Evolutionary conservation across 2,113 vertebrate species (phyloP), one percentile per base, ranked within the genome.

Genomic region (Hiodon alosoides): DNA sequence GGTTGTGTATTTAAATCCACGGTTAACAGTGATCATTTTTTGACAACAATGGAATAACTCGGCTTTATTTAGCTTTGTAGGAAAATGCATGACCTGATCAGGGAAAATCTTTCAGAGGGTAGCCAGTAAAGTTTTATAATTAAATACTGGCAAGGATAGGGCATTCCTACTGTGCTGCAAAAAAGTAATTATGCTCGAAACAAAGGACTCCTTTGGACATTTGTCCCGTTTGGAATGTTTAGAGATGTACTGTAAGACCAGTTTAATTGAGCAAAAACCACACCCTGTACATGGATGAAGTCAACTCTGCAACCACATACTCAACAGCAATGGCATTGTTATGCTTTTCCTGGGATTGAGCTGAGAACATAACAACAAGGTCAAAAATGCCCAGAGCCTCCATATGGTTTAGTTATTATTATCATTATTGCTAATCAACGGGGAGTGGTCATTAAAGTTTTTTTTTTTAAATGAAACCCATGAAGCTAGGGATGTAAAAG

Each of bases 171-270:
- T 80, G 83, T 62, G 82, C 82, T 86, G 83, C 85, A 88, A 71
- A 89, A 87, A 89, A 90, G 86, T 88, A 87, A 88, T 87, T 87
- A 87, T 85, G 46, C 80, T 84, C 85, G 83, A 88, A 90, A 91
- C 90, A 91, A 91, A 89, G 86, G 83, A 87, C 86, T 82, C 86
- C 83, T 88, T 90, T 89, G 86, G 86, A 86, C 81, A 76, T 88
- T 85, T 85, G 84, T 83, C 82, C 82, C 82, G 86, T 85, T 84
- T 78, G 82, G 80, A 81, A 81, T 77, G 77, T 67, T 68, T 78
- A 67, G 46, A 64, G 69, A 74, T 80, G 47, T 74, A 83, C 81
- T 75, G 67, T 60, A 75, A 79, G 54, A 80, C 81, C 79, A 74
- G 73, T 68, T 75, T 59, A 59, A 14, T 51, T 75, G 2, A 82